Base-by-base conservation (phyloP, 2,797 vertebrate genomes). In the Melanotaenia boesemani region DNA sequence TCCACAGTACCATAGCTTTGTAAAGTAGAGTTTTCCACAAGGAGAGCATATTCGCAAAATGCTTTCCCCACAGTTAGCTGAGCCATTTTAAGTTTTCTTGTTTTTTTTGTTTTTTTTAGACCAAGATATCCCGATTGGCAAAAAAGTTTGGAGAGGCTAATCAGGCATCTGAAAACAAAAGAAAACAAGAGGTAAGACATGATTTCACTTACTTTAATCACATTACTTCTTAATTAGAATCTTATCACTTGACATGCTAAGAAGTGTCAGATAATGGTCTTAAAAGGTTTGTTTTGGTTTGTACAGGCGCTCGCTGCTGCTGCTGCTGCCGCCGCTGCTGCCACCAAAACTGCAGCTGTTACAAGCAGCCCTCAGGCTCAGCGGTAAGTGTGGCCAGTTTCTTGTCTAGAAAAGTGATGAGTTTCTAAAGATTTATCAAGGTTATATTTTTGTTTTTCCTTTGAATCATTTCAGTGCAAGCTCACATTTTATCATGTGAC, bases 71-170 rank as follows among this genome's bases (percentile, higher is more conserved):
- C 26, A 30, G 26, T 66, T 61, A 28, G 8, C 39, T 67, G 46
- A 15, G 7, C n/a, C 11, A 30, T 67, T 11, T 65, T 63, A 77
- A 64, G 6, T 58, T 15, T 6, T 48, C 32, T 0, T 28, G 28
- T 28, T 28, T 28, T 28, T 58, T 20, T 63, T 50, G 30, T 67
- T 63, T 75, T 4, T 46, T 89, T 80, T 61, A 99, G 98, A 95
- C 96, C 86, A 99, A 99, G 93, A 96, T 99, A 66, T 87, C 96
- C 6, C 95, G 97, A 76, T 92, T 99, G 79, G 93, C 96, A 36
- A 99, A 98, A 92, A 97, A 97, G 50, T 97, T 98, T 92, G 98
- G 97, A 90, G 96, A 97, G 85, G 95, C 95, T 70, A 96, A 95
- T 81, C 95, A 95, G 76, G 95, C 95, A 37, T 95, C 93, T 2